Percentiles rank a stretch among this genome's conserved stretches.
Evolutionary conservation across 2,797 vertebrate genomes (phyloP).

Genomic region (Amazonetta brasiliensis): DNA sequence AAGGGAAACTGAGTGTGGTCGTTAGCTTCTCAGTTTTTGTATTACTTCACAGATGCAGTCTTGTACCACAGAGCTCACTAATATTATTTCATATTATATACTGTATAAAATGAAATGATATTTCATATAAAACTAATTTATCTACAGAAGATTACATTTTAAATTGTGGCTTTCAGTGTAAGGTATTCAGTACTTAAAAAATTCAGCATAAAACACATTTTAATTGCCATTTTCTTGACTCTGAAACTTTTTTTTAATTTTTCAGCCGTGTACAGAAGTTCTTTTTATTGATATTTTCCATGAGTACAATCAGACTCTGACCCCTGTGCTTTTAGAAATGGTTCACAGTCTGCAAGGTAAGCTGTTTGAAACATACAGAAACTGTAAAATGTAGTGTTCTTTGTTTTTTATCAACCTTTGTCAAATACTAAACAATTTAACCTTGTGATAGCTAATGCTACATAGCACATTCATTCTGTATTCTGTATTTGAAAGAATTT

Average conservation of each 20-base stretch:
- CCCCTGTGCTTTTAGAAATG: constrained; percentile 94
- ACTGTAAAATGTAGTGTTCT: background rate
- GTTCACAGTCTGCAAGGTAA: constrained; percentile 92
- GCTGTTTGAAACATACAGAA: background rate
- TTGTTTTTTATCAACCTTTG: background rate
- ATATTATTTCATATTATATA: background rate
- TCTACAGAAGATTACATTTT: background rate
- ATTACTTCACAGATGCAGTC: background rate
- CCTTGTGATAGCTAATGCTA: background rate
- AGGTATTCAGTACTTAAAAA: background rate
- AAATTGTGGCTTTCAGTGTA: accelerated
- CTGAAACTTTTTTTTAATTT: background rate
- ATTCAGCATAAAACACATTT: background rate
- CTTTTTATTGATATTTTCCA: constrained; percentile 97
- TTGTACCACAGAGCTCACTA: background rate
- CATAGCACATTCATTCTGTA: accelerated
- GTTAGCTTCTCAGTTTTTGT: too few relatives aligned
- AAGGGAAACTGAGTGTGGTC: background rate
- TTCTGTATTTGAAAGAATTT: background rate
- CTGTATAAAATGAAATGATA: background rate
- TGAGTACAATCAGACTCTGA: constrained; percentile 94
- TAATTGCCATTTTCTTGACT: background rate
- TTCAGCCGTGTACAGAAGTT: constrained; percentile 95
- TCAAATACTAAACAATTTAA: background rate
- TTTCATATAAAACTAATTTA: background rate